Evolutionary conservation across 2,888 invertebrate species (phyloP).

Genomic region (Drosophila kanekoi): DNA sequence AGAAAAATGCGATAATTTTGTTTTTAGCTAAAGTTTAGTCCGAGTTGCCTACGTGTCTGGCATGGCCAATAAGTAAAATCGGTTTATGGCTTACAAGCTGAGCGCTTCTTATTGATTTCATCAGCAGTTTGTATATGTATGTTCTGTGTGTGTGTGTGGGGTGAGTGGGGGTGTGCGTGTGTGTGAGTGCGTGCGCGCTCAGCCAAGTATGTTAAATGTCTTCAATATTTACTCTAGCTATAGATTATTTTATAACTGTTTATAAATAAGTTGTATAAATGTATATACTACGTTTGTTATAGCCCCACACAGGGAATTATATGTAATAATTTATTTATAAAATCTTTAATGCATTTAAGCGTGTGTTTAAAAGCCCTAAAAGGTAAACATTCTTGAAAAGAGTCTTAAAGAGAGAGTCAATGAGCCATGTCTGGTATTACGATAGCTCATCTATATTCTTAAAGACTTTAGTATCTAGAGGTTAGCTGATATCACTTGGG

Average conservation of each 20-base stretch:
- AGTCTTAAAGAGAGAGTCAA: too few species aligned
- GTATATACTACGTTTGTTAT: background rate
- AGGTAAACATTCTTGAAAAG: background rate
- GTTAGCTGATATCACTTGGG: too few species aligned
- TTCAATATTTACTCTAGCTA: conserved; percentile 18
- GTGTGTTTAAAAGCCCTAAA: background rate
- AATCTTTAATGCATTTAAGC: background rate
- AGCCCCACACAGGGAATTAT: background rate
- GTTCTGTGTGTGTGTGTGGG: conserved; percentile 7
- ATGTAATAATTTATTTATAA: background rate
- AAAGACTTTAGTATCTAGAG: too few species aligned
- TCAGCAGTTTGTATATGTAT: conserved; percentile 9
- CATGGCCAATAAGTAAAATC: conserved; percentile 55
- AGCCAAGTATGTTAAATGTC: conserved; percentile 25
- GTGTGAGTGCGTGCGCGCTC: conserved; percentile 5
- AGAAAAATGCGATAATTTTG: conserved; percentile 73
- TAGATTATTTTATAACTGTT: conserved; percentile 1
- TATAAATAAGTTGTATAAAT: conserved; percentile 17
- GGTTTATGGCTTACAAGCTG: conserved; percentile 47
- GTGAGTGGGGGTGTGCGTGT: conserved; percentile 2
- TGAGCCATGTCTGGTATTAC: too few species aligned
- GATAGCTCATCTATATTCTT: too few species aligned
- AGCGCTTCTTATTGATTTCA: conserved; percentile 64
- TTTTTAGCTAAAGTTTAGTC: conserved; percentile 59
- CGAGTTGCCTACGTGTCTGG: conserved; percentile 53